phyloP scores from a whole-genome alignment of 1,140 invertebrate genomes.

The Drosophila parvula region DNA sequence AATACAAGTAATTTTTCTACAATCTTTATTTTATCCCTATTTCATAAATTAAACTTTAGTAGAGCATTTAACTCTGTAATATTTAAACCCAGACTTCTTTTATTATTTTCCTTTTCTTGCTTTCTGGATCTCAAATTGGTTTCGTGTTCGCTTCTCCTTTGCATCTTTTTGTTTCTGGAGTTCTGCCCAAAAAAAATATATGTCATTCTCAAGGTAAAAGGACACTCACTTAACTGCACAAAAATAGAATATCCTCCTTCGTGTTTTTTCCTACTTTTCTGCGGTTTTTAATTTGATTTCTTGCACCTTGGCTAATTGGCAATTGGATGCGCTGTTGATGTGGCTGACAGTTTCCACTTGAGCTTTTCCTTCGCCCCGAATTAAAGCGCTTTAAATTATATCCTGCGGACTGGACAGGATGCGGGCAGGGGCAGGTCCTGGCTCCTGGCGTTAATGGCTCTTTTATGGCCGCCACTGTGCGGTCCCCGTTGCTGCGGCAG shows the following conservation, averaged over 20 bases:
- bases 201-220: conserved; percentile 5
- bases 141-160: conserved; percentile 53
- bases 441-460: conserved; percentile 78
- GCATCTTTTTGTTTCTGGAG: conserved; percentile 10
- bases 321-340: conserved; percentile 63
- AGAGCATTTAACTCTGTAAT: not conserved
- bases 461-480: conserved; percentile 72
- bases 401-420: not conserved
- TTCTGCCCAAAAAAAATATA: conserved; percentile 12
- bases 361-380: conserved; percentile 29
- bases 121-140: conserved; percentile 65
- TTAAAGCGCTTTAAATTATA: conserved; percentile 71
- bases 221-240: not conserved
- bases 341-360: conserved; percentile 49
- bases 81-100: not conserved
- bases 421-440: conserved; percentile 21
- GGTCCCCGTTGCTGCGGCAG: conserved; percentile 64
- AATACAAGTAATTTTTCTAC: no score
- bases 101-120: conserved; percentile 13
- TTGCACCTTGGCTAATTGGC: conserved; percentile 76
- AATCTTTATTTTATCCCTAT: not conserved
- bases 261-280: conserved; percentile 13
- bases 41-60: not conserved
- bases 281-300: conserved; percentile 49
- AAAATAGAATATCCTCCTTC: not conserved